Conservation (phyloP, 2,888 invertebrate genomes). For the Beris morrisii region DNA sequence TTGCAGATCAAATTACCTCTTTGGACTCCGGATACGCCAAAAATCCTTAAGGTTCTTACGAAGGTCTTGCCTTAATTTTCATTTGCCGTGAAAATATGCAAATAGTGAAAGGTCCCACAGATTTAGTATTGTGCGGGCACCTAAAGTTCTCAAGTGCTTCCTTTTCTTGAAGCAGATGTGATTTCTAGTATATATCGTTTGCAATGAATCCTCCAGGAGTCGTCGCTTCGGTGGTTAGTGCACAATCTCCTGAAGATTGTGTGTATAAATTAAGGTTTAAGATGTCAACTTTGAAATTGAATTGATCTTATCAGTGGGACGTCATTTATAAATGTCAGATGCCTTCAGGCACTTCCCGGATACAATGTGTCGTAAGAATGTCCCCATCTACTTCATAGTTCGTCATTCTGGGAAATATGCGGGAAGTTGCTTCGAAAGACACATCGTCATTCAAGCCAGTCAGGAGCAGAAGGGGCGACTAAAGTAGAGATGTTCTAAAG, state of each 20-base stretch:
- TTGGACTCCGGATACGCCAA: too few relatives aligned
- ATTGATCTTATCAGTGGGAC: constrained; percentile 34
- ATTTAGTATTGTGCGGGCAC: not conserved
- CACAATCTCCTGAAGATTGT: constrained; percentile 29
- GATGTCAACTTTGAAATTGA: constrained; percentile 35
- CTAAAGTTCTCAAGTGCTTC: constrained; percentile 4
- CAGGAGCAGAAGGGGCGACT: not conserved
- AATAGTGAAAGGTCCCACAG: constrained; percentile 18
- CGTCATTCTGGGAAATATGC: constrained; percentile 16
- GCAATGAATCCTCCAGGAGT: constrained; percentile 14
- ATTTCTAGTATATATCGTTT: constrained; percentile 8
- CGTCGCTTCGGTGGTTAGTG: constrained; percentile 11
- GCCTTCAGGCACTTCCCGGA: not conserved
- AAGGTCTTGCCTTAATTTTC: constrained; percentile 9
- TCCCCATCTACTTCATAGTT: constrained; percentile 2
- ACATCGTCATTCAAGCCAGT: constrained; percentile 8
- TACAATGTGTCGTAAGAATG: not conserved
- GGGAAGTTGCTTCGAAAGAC: constrained; percentile 9
- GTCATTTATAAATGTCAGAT: constrained; percentile 36
- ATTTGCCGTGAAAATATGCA: constrained; percentile 25
- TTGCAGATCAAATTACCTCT: too few relatives aligned
- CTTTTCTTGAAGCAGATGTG: not conserved
- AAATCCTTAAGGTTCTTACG: not conserved
- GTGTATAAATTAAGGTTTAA: constrained; percentile 33
- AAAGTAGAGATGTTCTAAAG: not conserved